A percentile compares a stretch with the other conserved stretches of the same genome.
phyloP scores from a whole-genome alignment of 2,113 vertebrate species.

The Chaetodon trifascialis region DNA sequence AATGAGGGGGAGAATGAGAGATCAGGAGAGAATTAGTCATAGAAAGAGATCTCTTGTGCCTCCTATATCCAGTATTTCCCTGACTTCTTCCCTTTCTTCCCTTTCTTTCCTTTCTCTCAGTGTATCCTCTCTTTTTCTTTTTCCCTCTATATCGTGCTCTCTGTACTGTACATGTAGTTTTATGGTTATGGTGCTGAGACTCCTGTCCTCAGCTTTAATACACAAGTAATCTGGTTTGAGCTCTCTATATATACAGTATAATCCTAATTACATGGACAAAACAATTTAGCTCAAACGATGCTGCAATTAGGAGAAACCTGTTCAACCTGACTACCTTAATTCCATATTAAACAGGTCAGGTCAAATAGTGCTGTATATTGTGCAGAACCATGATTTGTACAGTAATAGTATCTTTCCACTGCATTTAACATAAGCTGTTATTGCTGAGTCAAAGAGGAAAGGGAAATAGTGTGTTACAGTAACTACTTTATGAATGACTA shows the following conservation, averaged over 20 bases:
- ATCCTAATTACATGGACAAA: conserved; percentile 24
- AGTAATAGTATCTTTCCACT: conserved; percentile 29
- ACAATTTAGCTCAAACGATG: conserved; percentile 14
- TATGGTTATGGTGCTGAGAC: conserved; percentile 6
- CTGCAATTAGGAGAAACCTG: conserved; percentile 8
- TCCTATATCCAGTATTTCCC: conserved; percentile 57
- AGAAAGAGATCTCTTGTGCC: conserved; percentile 58
- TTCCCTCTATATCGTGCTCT: neutral
- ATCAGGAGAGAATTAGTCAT: conserved; percentile 70
- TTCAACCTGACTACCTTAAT: neutral
- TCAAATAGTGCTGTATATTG: neutral
- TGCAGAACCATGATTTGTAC: neutral
- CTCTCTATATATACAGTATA: conserved; percentile 8
- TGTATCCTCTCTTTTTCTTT: conserved; percentile 1
- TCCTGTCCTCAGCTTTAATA: conserved; percentile 20
- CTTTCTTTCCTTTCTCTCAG: conserved; percentile 6
- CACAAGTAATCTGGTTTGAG: neutral
- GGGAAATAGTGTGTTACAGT: conserved; percentile 23
- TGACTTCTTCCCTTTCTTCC: conserved; percentile 1
- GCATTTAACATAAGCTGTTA: conserved; percentile 48
- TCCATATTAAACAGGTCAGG: conserved; percentile 31
- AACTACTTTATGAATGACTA: conserved; percentile 45
- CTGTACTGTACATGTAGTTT: neutral
- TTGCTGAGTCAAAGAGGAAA: conserved; percentile 42
- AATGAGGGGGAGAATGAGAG: conserved; percentile 71